Evolutionary conservation across 2,113 vertebrate species (phyloP), one percentile per base, ranked within the genome.

Genomic region (Sylvia atricapilla): DNA sequence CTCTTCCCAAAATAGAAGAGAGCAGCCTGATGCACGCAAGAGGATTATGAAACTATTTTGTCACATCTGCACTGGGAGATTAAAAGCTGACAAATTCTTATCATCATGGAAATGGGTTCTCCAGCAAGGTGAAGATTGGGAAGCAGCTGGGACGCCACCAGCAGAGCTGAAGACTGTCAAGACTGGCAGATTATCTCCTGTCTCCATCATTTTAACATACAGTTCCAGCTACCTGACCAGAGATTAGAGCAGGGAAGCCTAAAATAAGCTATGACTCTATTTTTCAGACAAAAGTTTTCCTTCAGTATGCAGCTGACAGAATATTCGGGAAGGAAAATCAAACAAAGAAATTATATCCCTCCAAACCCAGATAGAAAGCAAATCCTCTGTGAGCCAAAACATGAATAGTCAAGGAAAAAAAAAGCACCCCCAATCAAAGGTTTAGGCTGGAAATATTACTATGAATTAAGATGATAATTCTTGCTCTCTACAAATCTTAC

Each of bases 21-120:
- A 94, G 90, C 90, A 92, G 85, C 64, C 83, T 44, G 41, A 55
- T 13, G 55, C 80, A 39, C 31, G 25, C 52, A 56, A 92, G 73
- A 0, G 0, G 93, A 84, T 93, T 86, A 91, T 69, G 68, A 83
- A 87, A 84, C 79, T 89, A 3, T 88, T 95, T 74, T 91, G 95
- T 90, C 92, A 86, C 76, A 84, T 94, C 90, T 94, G 64, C 88
- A 73, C 47, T 18, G 68, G 66, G 64, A 92, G 85, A 94, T 94
- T 88, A 96, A 88, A 93, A 95, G 79, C 83, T 94, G 93, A 81
- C 82, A 89, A 93, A 95, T 35, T 15, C 84, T 96, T 86, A 83
- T 75, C 68, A 52, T 72, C 72, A 30, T 86, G 76, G 93, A 90
- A 97, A 88, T 95, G 63, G 70, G 15, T 24, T 95, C 56, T 70